phyloP scores from a whole-genome alignment of 2,797 vertebrate species.

The Bryconaethiops microstoma region DNA sequence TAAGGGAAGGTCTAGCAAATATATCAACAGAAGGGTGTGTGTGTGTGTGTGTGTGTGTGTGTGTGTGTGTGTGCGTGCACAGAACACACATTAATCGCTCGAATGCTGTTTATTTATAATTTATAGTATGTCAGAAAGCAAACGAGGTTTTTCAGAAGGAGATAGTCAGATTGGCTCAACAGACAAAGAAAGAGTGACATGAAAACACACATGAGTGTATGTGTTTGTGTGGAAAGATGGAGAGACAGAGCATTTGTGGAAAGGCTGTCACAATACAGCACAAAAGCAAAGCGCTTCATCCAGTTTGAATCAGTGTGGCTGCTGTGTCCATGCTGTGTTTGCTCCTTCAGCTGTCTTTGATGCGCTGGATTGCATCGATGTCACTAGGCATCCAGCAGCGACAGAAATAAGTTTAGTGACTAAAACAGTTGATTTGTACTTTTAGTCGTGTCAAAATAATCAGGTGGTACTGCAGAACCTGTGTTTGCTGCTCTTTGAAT shows the following conservation, averaged over 20 bases:
- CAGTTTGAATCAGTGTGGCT: conserved; percentile 13
- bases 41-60: too few relatives aligned
- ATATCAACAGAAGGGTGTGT: too few relatives aligned
- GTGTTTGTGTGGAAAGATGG: neutral
- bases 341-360: conserved; percentile 32
- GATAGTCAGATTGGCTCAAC: conserved; percentile 11
- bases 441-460: conserved; percentile 7
- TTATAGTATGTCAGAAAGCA: conserved; percentile 8
- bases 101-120: conserved; percentile 19
- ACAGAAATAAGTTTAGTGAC: conserved; percentile 20
- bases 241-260: conserved; percentile 5
- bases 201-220: neutral
- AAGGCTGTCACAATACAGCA: conserved; percentile 13
- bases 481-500: neutral
- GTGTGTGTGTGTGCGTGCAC: neutral
- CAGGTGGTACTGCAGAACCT: neutral
- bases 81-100: conserved; percentile 8
- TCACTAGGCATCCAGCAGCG: conserved; percentile 1
- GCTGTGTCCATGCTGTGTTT: neutral
- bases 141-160: conserved; percentile 2
- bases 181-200: conserved; percentile 7
- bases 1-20: too few relatives aligned
- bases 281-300: conserved; percentile 18
- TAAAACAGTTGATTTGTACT: conserved; percentile 32
- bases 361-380: neutral